phyloP scores from a whole-genome alignment of 2,113 vertebrate species.

The Dasyornis broadbenti region DNA sequence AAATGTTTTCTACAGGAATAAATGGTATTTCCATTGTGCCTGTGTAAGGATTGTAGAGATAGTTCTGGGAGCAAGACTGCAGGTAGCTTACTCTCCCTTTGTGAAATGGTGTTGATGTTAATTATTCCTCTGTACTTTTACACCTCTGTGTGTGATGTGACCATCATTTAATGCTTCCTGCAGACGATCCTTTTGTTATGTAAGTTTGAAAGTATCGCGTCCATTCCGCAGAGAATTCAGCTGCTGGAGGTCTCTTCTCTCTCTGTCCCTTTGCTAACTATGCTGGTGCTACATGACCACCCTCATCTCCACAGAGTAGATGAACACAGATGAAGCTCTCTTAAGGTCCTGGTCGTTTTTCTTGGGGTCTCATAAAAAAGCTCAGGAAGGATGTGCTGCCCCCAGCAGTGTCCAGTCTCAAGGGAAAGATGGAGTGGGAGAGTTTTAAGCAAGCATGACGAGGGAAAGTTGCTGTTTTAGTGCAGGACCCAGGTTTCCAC shows the following conservation, averaged over 20 bases:
- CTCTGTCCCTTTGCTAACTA: background rate
- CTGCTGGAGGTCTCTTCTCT: background rate
- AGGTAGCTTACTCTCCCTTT: background rate
- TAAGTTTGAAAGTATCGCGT: background rate
- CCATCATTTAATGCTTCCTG: slow-evolving; percentile 18
- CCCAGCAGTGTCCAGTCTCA: background rate
- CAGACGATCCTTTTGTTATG: background rate
- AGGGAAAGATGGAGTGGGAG: background rate
- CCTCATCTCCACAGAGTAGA: background rate
- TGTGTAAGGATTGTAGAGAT: background rate
- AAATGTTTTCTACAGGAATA: slow-evolving; percentile 9
- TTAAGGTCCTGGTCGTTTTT: background rate
- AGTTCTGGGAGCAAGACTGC: background rate
- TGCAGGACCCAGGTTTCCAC: background rate
- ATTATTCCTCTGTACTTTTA: slow-evolving; percentile 33
- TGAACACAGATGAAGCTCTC: background rate
- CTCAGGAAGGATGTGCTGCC: background rate
- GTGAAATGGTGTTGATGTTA: slow-evolving; percentile 29
- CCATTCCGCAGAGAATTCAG: background rate
- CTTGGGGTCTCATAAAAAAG: background rate
- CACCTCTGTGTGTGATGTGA: background rate
- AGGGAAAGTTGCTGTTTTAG: background rate
- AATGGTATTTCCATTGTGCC: slow-evolving; percentile 17
- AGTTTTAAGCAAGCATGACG: rapidly evolving
- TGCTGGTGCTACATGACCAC: rapidly evolving